Evolutionary conservation across 2,113 vertebrate genomes (phyloP).

Genomic region (Pomatorhinus ruficollis): DNA sequence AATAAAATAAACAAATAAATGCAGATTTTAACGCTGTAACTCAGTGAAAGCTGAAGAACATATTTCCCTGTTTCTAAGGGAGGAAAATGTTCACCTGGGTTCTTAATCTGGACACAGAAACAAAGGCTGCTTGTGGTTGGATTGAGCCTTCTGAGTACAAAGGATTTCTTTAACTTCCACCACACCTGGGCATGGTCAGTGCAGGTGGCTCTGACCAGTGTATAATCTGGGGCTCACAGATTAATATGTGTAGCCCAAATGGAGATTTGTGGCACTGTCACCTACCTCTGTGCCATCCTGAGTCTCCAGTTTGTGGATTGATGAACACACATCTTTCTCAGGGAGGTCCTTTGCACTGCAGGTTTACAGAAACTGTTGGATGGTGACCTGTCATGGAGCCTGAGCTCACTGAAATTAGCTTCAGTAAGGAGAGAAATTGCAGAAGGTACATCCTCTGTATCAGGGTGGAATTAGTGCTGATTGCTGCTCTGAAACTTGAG

Average conservation of each 20-base stretch:
- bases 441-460: neutral
- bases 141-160: neutral
- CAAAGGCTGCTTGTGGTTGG: neutral
- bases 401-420: neutral
- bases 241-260: conserved; percentile 14
- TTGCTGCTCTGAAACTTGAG: neutral
- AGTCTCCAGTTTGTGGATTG: neutral
- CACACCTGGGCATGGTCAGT: neutral
- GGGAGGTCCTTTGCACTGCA: neutral
- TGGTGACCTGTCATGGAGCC: neutral
- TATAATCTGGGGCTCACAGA: neutral
- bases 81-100: neutral
- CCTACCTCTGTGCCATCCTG: neutral
- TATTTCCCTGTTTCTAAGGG: neutral
- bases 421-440: neutral
- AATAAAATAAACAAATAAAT: neutral
- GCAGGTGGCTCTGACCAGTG: neutral
- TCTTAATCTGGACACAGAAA: neutral
- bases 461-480: neutral
- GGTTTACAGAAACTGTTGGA: neutral
- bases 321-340: neutral
- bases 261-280: conserved; percentile 55
- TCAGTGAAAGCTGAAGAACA: neutral
- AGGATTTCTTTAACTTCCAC: neutral
- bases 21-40: neutral